Percentiles rank a stretch among this genome's conserved stretches.
phyloP scores from a whole-genome alignment of 2,113 vertebrate species.

The Ciconia maguari region DNA sequence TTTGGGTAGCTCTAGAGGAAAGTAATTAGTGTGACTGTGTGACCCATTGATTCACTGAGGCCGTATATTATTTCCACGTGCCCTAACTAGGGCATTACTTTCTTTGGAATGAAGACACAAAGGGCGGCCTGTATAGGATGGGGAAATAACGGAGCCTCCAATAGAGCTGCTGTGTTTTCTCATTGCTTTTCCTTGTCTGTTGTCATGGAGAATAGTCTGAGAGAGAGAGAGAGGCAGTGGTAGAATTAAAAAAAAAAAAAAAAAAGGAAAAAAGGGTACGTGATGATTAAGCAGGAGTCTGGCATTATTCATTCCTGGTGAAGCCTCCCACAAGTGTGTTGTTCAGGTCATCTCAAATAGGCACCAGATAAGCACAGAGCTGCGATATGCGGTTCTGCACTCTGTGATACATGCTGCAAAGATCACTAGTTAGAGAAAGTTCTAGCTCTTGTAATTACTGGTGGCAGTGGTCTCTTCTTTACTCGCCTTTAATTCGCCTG shows the following conservation, averaged over 20 bases:
- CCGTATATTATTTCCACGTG: neutral
- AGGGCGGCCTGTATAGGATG: neutral
- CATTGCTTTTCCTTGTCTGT: slow-evolving; percentile 36
- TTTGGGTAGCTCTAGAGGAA: neutral
- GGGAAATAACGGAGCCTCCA: neutral
- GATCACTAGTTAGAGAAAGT: neutral
- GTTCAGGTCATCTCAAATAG: neutral
- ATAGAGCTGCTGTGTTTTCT: neutral
- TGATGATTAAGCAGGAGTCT: neutral
- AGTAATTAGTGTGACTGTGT: neutral
- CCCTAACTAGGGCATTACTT: neutral
- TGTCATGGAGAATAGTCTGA: slow-evolving; percentile 55
- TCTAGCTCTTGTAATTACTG: neutral
- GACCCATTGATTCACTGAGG: neutral
- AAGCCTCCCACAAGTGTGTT: neutral
- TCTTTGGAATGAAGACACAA: neutral
- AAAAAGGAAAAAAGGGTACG: neutral
- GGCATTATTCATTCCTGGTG: neutral
- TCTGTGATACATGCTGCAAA: neutral
- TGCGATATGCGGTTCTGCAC: fast-evolving
- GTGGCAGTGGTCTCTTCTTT: neutral
- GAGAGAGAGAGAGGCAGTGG: neutral
- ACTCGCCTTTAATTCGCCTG: neutral
- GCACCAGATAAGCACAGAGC: neutral
- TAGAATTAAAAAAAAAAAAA: neutral